These are phyloP conservation scores for Diplodus sargus DNA, from an alignment of 2,797 vertebrate genomes.

Conservation along the genomic window DNA sequence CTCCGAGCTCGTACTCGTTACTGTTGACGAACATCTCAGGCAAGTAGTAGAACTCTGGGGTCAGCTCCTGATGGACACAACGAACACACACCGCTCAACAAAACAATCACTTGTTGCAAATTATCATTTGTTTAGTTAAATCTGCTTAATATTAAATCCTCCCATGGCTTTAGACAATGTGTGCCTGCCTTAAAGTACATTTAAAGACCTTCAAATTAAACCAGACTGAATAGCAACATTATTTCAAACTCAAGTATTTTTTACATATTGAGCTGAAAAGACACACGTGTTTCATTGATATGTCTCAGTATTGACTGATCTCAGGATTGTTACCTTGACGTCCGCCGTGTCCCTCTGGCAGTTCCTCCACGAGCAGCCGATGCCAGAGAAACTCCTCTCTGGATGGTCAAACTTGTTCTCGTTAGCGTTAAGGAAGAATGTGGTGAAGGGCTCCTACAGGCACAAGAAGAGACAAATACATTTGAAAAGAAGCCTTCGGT, in stretches of 20 bases:
- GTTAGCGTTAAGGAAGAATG: conserved; percentile 97
- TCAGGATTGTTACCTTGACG: conserved; percentile 87
- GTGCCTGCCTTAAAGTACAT: too few relatives aligned
- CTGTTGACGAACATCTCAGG: conserved; percentile 99
- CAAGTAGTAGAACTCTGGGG: conserved; percentile 98
- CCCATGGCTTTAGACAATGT: too few relatives aligned
- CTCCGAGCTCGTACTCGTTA: conserved; percentile 92
- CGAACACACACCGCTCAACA: conserved; percentile 4
- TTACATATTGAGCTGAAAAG: too few relatives aligned
- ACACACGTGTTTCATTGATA: too few relatives aligned
- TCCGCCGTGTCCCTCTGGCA: conserved; percentile 98
- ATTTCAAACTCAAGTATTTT: too few relatives aligned
- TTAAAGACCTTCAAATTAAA: too few relatives aligned
- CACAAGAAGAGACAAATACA: conserved; percentile 18
- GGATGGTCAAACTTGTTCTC: conserved; percentile 96
- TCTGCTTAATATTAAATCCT: too few relatives aligned
- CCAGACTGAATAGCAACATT: too few relatives aligned
- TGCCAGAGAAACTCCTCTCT: conserved; percentile 94
- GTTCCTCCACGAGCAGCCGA: conserved; percentile 95
- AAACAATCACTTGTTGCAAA: background rate
- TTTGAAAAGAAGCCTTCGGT: background rate
- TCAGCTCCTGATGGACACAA: conserved; percentile 86
- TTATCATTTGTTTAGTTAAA: too few relatives aligned
- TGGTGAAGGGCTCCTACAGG: conserved; percentile 95
- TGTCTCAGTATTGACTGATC: too few relatives aligned